Evolutionary conservation across 2,888 invertebrate species (phyloP), one percentile per base, ranked within the genome.

Genomic region (Campopleginae sp.): DNA sequence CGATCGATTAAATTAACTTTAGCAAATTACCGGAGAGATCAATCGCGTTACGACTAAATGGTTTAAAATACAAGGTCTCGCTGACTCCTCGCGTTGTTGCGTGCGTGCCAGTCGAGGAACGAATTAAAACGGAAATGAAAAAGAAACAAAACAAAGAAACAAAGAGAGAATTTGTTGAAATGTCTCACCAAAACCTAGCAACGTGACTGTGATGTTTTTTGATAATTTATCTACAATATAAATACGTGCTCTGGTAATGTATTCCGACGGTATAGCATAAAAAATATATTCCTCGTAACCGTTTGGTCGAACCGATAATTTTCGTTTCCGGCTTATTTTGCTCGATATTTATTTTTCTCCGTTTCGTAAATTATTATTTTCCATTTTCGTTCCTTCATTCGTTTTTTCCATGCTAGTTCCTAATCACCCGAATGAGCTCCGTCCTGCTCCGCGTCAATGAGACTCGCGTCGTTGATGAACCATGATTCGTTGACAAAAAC

Each of bases 171-270:
- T 82, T 82, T 71, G 79, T 80, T 77, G 42, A 48, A 54, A 77
- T 72, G 71, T 80, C 66, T 80, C 82, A 78, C 79, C 85, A 80
- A 82, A 85, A 86, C 86, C 84, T 88, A 83, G 78, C 71, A 87
- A 87, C 87, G 86, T 88, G 90, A 92, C 92, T 92, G 92, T 92
- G 91, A 92, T 91, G 89, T 91, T 92, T 74, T 91, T 91, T 90
- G 88, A 91, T 90, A 90, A 91, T 90, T 89, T 90, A 91, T 88
- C 90, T 89, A 89, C 87, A 82, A 81, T 72, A 82, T 82, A 76
- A 84, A 84, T 68, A 81, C 71, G 63, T 58, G 72, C 75, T 38
- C 7, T 66, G 65, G 71, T 48, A 71, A 31, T 68, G 46, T 54
- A 74, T 23, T 74, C 70, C 44, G 66, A 42, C 44, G 31, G 66